Evolutionary conservation across 2,888 invertebrate species (phyloP), one percentile per base, ranked within the genome.

Genomic region (Xanthia icteritia): DNA sequence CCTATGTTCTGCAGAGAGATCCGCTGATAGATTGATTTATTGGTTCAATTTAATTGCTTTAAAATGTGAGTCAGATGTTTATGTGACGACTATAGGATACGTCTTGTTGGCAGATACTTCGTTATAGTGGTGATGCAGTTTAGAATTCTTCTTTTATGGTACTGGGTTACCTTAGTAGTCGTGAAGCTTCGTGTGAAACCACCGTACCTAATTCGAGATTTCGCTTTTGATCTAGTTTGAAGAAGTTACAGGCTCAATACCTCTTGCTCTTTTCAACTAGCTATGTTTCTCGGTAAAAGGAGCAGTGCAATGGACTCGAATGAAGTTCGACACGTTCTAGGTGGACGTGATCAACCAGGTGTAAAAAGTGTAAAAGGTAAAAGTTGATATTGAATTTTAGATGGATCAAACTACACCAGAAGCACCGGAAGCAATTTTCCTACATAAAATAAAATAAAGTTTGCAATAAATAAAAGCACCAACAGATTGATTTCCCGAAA

Each of bases 401-500:
- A 42, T 8, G 4, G 23, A 13, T 13, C 23, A 15, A 17, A 69
- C 13, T 56, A 27, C 56, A 17, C n/a, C 1, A 15, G 8, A 8
- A 36, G 9, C 11, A 27, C 5, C 9, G 23, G 51, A 2, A 51
- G 0, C 51, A 9, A 51, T 51, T 42, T 27, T 1, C 20, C 23
- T n/a, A 17, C 9, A 42, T 4, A 42, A 51, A 60, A 63, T n/a
- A 27, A 76, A 51, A 70, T 31, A 48, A 23, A 15, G 6, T n/a
- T 48, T n/a, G 31, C n/a, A 2, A 54, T 15, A 51, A 36, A 51
- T 48, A 36, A 58, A 65, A 51, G 31, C 36, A 64, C 64, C 13
- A 11, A 65, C 23, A n/a, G 42, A 74, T 54, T 61, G 31, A 75
- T 69, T 54, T 58, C 31, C 23, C 15, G 13, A 77, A 65, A n/a